A percentile compares a stretch with the other conserved stretches of the same genome.
Evolutionary conservation across 2,888 invertebrate genomes (phyloP).

Genomic region (Uloborus plumipes): DNA sequence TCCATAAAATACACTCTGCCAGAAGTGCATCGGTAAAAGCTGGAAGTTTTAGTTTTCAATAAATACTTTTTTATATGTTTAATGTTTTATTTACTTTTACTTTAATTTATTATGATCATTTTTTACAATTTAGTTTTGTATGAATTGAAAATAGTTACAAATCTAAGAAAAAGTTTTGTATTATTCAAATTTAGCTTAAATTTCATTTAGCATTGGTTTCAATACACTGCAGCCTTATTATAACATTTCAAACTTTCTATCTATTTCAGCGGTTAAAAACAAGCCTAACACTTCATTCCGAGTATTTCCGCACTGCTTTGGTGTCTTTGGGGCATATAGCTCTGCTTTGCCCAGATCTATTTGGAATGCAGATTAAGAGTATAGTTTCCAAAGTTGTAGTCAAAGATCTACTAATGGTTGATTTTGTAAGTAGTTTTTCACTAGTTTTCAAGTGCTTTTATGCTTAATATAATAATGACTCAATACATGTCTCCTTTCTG

Average conservation of each 20-base stretch:
- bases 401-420: constrained; percentile 87
- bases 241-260: constrained; percentile 6
- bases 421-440: constrained; percentile 70
- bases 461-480: background rate
- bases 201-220: too few species aligned
- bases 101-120: too few species aligned
- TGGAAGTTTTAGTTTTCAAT: too few species aligned
- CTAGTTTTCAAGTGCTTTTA: background rate
- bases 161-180: too few species aligned
- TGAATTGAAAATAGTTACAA: too few species aligned
- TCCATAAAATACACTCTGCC: too few species aligned
- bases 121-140: too few species aligned
- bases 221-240: too few species aligned
- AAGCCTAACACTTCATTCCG: constrained; percentile 75
- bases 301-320: constrained; percentile 90
- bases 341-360: constrained; percentile 89
- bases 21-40: too few species aligned
- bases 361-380: constrained; percentile 91
- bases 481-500: constrained; percentile 63
- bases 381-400: constrained; percentile 95
- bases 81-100: too few species aligned
- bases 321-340: constrained; percentile 96
- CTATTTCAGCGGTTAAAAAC: constrained; percentile 70
- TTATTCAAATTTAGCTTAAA: too few species aligned
- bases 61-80: too few species aligned